phyloP scores from a whole-genome alignment of 2,797 vertebrate genomes.

The Furcifer pardalis region DNA sequence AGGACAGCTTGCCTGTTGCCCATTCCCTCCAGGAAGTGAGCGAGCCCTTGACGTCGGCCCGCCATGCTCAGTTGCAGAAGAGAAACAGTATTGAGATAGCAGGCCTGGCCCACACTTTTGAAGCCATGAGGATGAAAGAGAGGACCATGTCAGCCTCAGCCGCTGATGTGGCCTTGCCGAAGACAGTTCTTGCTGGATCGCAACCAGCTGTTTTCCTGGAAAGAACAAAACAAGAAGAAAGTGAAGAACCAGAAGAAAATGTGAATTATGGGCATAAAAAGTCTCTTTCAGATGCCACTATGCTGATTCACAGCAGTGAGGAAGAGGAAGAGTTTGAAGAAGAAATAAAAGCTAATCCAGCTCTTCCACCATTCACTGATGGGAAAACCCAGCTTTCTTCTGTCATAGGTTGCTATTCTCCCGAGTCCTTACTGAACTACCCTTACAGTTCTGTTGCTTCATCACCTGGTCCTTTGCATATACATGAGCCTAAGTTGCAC shows the following conservation, averaged over 20 bases:
- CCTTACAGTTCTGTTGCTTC: constrained; percentile 78
- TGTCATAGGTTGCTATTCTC: constrained; percentile 75
- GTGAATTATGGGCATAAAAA: constrained; percentile 90
- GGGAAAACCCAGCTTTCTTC: constrained; percentile 77
- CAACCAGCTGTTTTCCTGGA: constrained; percentile 85
- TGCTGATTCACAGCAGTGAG: constrained; percentile 97
- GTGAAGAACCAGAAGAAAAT: constrained; percentile 74
- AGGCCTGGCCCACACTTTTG: constrained; percentile 85
- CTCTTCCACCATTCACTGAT: constrained; percentile 59
- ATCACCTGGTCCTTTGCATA: constrained; percentile 74
- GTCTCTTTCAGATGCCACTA: constrained; percentile 94
- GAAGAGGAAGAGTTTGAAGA: constrained; percentile 93
- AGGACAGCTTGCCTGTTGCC: constrained; percentile 95
- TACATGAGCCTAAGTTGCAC: constrained; percentile 83
- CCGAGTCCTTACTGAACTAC: constrained; percentile 81
- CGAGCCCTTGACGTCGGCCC: constrained; percentile 85
- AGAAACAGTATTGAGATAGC: constrained; percentile 96
- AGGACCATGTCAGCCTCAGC: constrained; percentile 85
- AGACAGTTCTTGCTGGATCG: constrained; percentile 77
- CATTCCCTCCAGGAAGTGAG: constrained; percentile 98
- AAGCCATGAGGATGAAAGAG: constrained; percentile 91
- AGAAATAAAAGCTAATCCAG: constrained; percentile 75
- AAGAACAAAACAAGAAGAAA: constrained; percentile 77
- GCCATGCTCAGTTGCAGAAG: constrained; percentile 85
- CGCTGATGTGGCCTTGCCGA: constrained; percentile 76